These are phyloP conservation scores for Ctenoplectra terminalis DNA, from an alignment of 1,140 invertebrate genomes.

Conservation along the genomic window DNA sequence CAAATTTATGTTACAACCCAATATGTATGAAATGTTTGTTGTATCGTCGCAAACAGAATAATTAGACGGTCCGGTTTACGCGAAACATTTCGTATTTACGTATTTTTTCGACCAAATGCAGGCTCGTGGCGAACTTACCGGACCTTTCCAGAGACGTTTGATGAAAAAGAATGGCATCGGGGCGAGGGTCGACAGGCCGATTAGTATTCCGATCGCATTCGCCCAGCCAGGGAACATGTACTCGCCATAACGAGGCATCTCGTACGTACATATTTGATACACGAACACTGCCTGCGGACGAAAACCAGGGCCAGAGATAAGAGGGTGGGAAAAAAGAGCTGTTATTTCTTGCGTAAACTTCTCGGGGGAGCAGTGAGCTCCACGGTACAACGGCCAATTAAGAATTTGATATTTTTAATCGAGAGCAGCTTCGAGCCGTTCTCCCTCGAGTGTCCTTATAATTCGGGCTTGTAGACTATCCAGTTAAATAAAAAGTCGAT, in stretches of 20 bases:
- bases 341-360: slow-evolving; percentile 12
- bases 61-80: too few relatives aligned
- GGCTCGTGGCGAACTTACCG: slow-evolving; percentile 81
- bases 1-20: too few relatives aligned
- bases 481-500: slow-evolving; percentile 8
- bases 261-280: slow-evolving; percentile 87
- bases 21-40: too few relatives aligned
- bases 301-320: background rate
- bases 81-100: too few relatives aligned
- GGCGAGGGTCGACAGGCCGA: slow-evolving; percentile 86
- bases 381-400: slow-evolving; percentile 53
- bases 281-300: slow-evolving; percentile 86
- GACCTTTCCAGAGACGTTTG: slow-evolving; percentile 81
- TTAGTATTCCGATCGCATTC: slow-evolving; percentile 87
- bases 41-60: too few relatives aligned
- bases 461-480: background rate
- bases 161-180: slow-evolving; percentile 85
- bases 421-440: slow-evolving; percentile 12
- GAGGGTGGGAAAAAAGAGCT: background rate
- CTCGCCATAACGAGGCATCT: slow-evolving; percentile 83
- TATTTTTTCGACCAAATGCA: too few relatives aligned
- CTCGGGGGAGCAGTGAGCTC: background rate
- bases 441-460: background rate
- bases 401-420: slow-evolving; percentile 64
- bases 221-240: slow-evolving; percentile 87